Percentiles rank a stretch among this genome's conserved stretches.
Conservation (phyloP, 2,888 invertebrate species). For the Sussaba pulchella region DNA sequence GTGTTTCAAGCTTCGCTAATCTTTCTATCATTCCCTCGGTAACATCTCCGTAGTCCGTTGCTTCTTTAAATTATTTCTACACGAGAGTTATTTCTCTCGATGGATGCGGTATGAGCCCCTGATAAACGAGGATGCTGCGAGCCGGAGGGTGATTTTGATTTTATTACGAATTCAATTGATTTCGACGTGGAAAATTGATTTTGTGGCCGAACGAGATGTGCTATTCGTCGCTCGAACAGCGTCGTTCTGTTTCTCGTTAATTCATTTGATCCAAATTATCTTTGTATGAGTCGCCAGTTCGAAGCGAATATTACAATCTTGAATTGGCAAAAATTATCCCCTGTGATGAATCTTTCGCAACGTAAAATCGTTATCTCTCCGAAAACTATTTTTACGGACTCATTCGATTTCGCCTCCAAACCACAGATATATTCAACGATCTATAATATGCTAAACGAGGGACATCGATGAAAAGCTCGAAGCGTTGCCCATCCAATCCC, state of each 20-base stretch:
- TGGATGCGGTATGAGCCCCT: background rate
- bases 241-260: background rate
- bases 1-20: background rate
- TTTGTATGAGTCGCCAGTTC: background rate
- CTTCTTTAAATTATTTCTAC: background rate
- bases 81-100: conserved; percentile 8
- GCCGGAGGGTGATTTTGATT: conserved; percentile 8
- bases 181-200: background rate
- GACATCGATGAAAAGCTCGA: too few species aligned
- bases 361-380: too few species aligned
- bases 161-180: conserved; percentile 28
- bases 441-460: too few species aligned
- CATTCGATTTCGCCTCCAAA: too few species aligned
- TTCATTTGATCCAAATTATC: background rate
- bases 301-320: background rate
- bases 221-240: background rate
- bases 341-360: too few species aligned
- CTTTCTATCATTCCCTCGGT: background rate
- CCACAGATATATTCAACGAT: too few species aligned
- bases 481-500: too few species aligned
- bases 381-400: too few species aligned
- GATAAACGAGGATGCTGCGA: background rate
- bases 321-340: too few species aligned
- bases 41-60: background rate
- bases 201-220: background rate